phyloP scores from a whole-genome alignment of 2,888 invertebrate genomes.

The Mesoligia furuncula region DNA sequence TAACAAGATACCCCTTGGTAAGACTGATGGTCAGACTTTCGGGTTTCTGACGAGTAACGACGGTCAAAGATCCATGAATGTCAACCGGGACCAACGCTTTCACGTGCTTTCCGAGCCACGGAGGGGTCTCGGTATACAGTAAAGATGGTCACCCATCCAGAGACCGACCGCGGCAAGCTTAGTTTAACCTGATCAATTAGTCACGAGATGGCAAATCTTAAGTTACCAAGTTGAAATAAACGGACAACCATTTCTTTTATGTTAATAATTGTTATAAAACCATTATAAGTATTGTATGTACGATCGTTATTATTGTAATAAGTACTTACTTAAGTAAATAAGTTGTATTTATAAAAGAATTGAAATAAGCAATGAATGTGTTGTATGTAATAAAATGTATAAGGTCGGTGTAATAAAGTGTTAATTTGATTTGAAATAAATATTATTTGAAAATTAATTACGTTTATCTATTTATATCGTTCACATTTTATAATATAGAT shows the following conservation, averaged over 20 bases:
- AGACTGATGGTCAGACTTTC: too few species aligned
- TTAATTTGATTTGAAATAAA: constrained; percentile 87
- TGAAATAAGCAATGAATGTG: constrained; percentile 80
- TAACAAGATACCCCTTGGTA: too few species aligned
- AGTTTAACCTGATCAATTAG: too few species aligned
- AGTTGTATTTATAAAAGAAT: constrained; percentile 67
- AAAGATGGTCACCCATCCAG: not conserved
- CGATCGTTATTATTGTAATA: constrained; percentile 66
- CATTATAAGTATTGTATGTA: constrained; percentile 63
- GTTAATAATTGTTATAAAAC: constrained; percentile 46
- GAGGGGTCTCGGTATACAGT: not conserved
- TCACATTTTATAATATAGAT: too few species aligned
- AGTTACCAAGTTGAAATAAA: constrained; percentile 49
- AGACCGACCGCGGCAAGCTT: not conserved
- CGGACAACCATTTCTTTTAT: constrained; percentile 43
- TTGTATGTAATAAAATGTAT: constrained; percentile 79
- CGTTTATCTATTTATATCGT: not conserved
- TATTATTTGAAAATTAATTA: constrained; percentile 75
- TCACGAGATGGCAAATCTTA: not conserved
- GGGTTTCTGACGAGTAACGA: too few species aligned
- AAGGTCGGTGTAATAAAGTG: constrained; percentile 86
- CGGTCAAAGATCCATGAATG: too few species aligned
- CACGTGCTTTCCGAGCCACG: too few species aligned
- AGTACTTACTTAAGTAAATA: constrained; percentile 63
- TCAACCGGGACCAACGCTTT: too few species aligned